These are phyloP conservation scores for Sebastes miniatus DNA, from an alignment of 2,797 vertebrate species.

Conservation along the genomic window DNA sequence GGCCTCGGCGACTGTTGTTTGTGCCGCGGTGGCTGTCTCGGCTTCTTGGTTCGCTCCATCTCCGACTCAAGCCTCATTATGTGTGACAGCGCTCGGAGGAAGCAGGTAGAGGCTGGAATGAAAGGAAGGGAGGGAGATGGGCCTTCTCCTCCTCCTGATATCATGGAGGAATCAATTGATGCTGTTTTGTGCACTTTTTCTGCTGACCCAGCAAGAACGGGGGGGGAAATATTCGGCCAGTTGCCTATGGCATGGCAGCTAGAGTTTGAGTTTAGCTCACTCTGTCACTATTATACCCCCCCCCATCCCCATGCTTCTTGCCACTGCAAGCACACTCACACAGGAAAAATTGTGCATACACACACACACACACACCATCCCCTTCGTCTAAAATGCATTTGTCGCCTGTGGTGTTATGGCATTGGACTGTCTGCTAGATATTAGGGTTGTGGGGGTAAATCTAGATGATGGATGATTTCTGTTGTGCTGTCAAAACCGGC, in stretches of 20 bases:
- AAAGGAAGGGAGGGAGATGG: constrained; percentile 53
- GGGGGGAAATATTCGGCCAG: constrained; percentile 43
- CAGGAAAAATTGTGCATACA: constrained; percentile 17
- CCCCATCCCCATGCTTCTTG: constrained; percentile 25
- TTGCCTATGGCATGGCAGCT: constrained; percentile 71
- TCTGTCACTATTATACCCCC: constrained; percentile 68
- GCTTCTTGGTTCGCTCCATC: constrained; percentile 51
- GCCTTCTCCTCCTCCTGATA: constrained; percentile 71
- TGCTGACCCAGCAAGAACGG: constrained; percentile 71
- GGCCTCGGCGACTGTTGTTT: constrained; percentile 63
- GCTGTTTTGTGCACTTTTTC: constrained; percentile 75
- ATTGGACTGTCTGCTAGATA: constrained; percentile 73
- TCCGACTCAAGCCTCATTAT: constrained; percentile 76
- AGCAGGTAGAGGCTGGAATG: constrained; percentile 59
- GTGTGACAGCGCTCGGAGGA: constrained; percentile 71
- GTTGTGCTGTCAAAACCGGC: constrained; percentile 66
- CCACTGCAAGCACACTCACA: constrained; percentile 28
- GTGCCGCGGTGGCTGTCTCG: constrained; percentile 46
- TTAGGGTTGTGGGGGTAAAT: constrained; percentile 73
- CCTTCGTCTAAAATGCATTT: constrained; percentile 65
- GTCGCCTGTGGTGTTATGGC: constrained; percentile 69
- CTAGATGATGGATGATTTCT: constrained; percentile 75
- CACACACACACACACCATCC: constrained; percentile 3
- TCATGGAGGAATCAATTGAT: constrained; percentile 79
- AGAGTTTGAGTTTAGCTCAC: constrained; percentile 68